Conservation (phyloP, 1,140 invertebrate genomes). For the Bombus affinis region DNA sequence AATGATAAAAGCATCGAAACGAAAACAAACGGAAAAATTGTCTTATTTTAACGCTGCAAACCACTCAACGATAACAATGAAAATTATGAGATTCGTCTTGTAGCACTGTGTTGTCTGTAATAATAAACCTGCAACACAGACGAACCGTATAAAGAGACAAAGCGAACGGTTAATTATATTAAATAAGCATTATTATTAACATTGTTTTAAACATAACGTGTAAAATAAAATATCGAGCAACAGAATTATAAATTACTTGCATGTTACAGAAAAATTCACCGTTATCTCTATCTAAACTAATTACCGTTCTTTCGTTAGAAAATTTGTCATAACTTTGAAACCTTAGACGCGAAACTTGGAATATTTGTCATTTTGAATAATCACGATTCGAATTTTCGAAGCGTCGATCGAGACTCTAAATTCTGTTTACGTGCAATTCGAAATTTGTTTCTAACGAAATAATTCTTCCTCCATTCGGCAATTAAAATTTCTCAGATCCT, state of each 20-base stretch:
- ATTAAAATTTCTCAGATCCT: neutral
- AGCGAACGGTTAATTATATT: neutral
- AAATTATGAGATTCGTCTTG: neutral
- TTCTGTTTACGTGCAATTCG: too few species aligned
- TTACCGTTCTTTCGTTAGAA: neutral
- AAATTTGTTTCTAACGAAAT: too few species aligned
- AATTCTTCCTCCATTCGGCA: neutral
- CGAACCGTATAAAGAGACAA: neutral
- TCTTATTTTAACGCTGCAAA: constrained; percentile 12
- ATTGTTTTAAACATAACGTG: neutral
- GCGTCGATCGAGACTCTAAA: neutral
- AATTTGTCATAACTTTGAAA: neutral
- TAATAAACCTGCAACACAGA: constrained; percentile 13
- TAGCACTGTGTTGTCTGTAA: constrained; percentile 11
- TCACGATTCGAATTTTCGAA: neutral
- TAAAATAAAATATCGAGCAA: neutral
- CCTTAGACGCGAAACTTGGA: neutral
- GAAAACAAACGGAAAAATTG: neutral
- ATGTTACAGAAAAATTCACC: neutral
- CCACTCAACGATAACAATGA: constrained; percentile 21
- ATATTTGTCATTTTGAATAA: neutral
- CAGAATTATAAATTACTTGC: neutral
- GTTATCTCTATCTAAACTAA: too few species aligned
- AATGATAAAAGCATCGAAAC: neutral
- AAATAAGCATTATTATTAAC: neutral